Evolutionary conservation across 1,140 invertebrate genomes (phyloP), one percentile per base, ranked within the genome.

Genomic region (Neuroterus valhalla): DNA sequence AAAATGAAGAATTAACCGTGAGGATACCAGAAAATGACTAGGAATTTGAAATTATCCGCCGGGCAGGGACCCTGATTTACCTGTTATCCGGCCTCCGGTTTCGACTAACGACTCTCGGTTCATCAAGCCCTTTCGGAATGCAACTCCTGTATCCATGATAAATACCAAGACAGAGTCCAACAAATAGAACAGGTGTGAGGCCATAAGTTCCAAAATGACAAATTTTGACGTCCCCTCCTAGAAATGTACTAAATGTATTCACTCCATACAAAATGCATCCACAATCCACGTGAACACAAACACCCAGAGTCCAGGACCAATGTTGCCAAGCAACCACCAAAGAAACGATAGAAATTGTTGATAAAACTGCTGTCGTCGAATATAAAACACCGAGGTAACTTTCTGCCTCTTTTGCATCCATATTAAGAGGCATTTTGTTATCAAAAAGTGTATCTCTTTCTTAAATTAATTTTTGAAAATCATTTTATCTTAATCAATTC

Each of bases 141-240:
- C 92, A 94, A 55, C 92, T 91, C 82, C 93, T 91, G 78, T 93
- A 93, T 72, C 93, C 92, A 79, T 95, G 94, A 81, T 93, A 94
- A 31, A 91, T 77, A 3, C 89, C 91, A 83, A 94, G 89, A 3
- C 91, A 88, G 0, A 93, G 71, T 3, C 91, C 91, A 74, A 93
- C 89, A 3, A 91, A 26, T 2, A 92, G 83, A 1, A 92, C 86
- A 1, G 93, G 91, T 1, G 93, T 43, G 0, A 92, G 88, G 1
- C 92, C 91, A 77, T 92, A 94, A 15, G 91, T 90, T 8, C 90
- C 91, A 81, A 92, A 95, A 17, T 93, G 85, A 75, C 94, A 94
- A 21, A 92, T 89, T 5, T 91, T 91, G 10, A 91, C 91, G 45
- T 92, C 91, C 0, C 94, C 93, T n/a, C 94, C 94, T 80, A 91